phyloP scores from a whole-genome alignment of 2,113 vertebrate species.

The Rallus limicola region DNA sequence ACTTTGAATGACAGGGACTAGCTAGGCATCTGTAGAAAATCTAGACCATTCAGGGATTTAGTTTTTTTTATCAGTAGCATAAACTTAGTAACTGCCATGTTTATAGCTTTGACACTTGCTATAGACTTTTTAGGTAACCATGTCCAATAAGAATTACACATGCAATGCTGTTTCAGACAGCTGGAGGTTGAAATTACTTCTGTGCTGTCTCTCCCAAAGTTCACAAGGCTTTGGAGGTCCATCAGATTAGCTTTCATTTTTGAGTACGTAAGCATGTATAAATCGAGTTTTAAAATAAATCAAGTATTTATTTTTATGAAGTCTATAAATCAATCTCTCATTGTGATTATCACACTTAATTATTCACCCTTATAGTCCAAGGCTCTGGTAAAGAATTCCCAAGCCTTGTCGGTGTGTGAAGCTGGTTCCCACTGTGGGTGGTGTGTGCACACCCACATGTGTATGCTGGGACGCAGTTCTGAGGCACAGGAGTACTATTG shows the following conservation, averaged over 20 bases:
- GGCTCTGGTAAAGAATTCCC: not conserved
- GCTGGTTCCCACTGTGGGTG: not conserved
- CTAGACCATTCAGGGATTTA: not conserved
- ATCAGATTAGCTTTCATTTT: not conserved
- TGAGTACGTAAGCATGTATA: not conserved
- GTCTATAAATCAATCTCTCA: not conserved
- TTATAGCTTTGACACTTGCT: not conserved
- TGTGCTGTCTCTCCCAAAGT: not conserved
- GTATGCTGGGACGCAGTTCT: rapidly evolving
- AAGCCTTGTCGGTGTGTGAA: not conserved
- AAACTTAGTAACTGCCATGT: not conserved
- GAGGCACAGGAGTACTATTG: not conserved
- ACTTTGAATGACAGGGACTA: not conserved
- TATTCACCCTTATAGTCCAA: not conserved
- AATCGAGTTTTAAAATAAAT: not conserved
- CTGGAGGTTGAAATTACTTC: not conserved
- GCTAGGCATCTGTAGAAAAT: not conserved
- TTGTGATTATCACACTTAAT: not conserved
- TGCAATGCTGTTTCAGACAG: not conserved
- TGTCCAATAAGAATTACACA: not conserved
- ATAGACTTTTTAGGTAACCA: not conserved
- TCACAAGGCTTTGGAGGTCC: not conserved
- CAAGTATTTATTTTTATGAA: not conserved
- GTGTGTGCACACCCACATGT: rapidly evolving
- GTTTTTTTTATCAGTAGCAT: not conserved